Evolutionary conservation across 2,113 vertebrate genomes (phyloP).

Genomic region (Egretta garzetta): DNA sequence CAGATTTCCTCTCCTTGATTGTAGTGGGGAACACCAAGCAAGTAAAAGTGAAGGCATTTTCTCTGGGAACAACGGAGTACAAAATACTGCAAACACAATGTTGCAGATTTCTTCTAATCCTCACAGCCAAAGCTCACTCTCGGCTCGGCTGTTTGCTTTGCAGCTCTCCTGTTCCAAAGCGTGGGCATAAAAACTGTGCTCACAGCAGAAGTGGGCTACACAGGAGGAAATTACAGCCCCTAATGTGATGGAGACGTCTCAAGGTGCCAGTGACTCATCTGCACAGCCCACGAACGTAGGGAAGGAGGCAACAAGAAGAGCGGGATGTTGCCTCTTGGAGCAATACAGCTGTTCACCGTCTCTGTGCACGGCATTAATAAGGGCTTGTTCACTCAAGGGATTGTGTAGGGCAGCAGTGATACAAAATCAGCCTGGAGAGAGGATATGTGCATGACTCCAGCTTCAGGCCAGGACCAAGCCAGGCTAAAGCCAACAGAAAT

Average conservation of each 20-base stretch:
- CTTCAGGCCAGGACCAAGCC: neutral
- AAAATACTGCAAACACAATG: neutral
- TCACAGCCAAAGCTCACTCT: neutral
- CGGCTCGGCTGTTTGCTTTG: neutral
- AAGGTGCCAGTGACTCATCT: neutral
- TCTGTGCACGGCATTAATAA: rapidly evolving
- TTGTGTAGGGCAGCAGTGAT: neutral
- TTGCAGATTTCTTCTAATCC: neutral
- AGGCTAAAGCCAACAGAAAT: neutral
- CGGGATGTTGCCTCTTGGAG: neutral
- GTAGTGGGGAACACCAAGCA: neutral
- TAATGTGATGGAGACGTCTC: neutral
- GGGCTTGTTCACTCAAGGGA: neutral
- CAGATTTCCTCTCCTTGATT: constrained; percentile 27
- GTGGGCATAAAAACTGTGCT: neutral
- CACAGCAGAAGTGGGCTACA: neutral
- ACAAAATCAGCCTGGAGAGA: neutral
- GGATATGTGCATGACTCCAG: neutral
- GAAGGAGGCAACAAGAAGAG: neutral
- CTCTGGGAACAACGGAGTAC: neutral
- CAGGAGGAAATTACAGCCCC: neutral
- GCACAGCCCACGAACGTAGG: neutral
- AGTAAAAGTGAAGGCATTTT: neutral
- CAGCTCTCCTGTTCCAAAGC: neutral
- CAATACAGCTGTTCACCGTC: neutral